Conservation (phyloP, 23 tunicate genomes). For the Ciona savignyi region DNA sequence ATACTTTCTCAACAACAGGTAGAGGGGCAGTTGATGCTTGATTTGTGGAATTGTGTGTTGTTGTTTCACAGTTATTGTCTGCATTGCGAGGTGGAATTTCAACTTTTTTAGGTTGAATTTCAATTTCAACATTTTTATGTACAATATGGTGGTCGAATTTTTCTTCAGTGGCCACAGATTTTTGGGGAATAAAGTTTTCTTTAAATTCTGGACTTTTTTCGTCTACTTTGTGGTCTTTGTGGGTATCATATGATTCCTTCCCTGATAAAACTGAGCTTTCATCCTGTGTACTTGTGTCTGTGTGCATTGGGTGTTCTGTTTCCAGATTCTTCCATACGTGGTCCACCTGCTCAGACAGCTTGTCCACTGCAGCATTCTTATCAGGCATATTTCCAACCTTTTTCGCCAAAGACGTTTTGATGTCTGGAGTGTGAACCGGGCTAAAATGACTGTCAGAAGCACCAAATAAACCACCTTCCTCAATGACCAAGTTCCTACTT, state of each 20-base stretch:
- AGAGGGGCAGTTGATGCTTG: not conserved
- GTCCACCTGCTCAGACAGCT: conserved; percentile 41
- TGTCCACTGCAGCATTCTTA: conserved; percentile 5
- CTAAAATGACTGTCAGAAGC: not conserved
- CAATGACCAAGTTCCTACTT: conserved; percentile 4
- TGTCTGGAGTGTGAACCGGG: not conserved
- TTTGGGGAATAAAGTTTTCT: not conserved
- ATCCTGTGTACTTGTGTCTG: not conserved
- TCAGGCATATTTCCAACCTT: not conserved
- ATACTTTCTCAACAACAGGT: not conserved
- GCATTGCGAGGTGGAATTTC: not conserved
- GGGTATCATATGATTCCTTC: not conserved
- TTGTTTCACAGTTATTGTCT: not conserved
- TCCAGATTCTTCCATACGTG: conserved; percentile 51
- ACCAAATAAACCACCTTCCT: not conserved
- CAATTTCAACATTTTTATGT: not conserved
- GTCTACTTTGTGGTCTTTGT: no score
- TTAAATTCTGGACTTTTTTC: not conserved
- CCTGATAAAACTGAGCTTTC: not conserved
- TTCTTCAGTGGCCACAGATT: not conserved
- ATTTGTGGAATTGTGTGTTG: not conserved
- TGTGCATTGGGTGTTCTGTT: not conserved
- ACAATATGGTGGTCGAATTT: not conserved
- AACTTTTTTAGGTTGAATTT: not conserved
- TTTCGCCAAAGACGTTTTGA: not conserved